phyloP scores from a whole-genome alignment of 2,113 vertebrate species.

The Lagopus leucura region DNA sequence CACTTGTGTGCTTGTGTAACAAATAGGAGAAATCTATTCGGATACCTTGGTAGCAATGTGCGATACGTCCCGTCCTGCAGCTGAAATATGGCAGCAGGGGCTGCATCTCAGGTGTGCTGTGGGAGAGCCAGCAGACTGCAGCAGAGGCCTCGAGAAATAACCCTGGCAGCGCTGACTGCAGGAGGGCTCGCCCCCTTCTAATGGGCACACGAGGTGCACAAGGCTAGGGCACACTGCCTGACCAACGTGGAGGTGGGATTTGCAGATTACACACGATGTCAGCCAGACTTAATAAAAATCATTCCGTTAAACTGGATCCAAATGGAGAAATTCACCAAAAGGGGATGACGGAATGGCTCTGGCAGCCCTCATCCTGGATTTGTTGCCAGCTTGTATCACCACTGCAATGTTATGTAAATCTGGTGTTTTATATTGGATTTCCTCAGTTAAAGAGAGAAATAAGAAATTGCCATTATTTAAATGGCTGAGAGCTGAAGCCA shows the following conservation, averaged over 20 bases:
- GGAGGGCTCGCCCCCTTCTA: not conserved
- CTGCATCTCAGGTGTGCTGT: not conserved
- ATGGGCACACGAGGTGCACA: not conserved
- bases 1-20: not conserved
- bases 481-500: conserved; percentile 56
- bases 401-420: conserved; percentile 73
- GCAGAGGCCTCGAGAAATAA: not conserved
- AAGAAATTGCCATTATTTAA: conserved; percentile 68
- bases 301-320: conserved; percentile 34
- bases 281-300: conserved; percentile 48
- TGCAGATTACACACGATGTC: conserved; percentile 19
- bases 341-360: conserved; percentile 50
- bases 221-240: not conserved
- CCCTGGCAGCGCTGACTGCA: not conserved
- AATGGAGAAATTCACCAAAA: conserved; percentile 51
- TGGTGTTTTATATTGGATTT: conserved; percentile 70
- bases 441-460: conserved; percentile 69
- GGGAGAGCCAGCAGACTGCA: conserved; percentile 3
- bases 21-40: not conserved
- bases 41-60: not conserved
- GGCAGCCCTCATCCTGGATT: conserved; percentile 55
- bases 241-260: not conserved
- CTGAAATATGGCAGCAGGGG: fast-evolving
- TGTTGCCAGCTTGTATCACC: conserved; percentile 70
- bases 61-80: not conserved